A percentile compares a stretch with the other conserved stretches of the same genome.
Evolutionary conservation across 2,113 vertebrate species (phyloP).

Genomic region (Planiliza haematocheilus): DNA sequence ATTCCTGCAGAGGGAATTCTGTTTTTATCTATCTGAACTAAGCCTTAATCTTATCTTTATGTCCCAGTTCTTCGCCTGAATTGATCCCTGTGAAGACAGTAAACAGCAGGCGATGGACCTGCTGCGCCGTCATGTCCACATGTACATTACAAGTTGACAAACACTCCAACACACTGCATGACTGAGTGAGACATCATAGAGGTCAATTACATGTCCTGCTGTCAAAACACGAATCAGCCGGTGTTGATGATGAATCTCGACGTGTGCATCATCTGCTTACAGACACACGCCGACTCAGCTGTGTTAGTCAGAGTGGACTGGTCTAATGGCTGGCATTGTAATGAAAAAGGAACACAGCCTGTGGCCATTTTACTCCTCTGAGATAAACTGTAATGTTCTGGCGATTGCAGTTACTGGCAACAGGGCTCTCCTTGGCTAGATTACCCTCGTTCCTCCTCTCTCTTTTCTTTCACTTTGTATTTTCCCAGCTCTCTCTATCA

Average conservation of each 20-base stretch:
- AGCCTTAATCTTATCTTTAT: not conserved
- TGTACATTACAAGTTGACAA: constrained; percentile 12
- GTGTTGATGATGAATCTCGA: constrained; percentile 61
- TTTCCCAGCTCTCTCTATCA: not conserved
- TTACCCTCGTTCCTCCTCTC: constrained; percentile 37
- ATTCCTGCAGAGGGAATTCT: not conserved
- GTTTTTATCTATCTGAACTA: not conserved
- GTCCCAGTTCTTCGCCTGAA: not conserved
- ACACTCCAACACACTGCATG: constrained; percentile 13
- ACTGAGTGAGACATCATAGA: constrained; percentile 46
- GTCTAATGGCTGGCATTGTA: constrained; percentile 33
- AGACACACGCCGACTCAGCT: constrained; percentile 25
- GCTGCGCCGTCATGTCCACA: not conserved
- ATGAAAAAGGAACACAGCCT: constrained; percentile 66
- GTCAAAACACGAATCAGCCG: constrained; percentile 58
- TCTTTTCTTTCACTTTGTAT: constrained; percentile 8
- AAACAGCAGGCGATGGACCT: constrained; percentile 23
- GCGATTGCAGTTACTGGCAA: constrained; percentile 48
- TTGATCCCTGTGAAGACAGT: not conserved
- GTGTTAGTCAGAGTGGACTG: constrained; percentile 38
- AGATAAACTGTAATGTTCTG: constrained; percentile 58
- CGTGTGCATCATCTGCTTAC: constrained; percentile 57
- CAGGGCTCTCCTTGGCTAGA: constrained; percentile 40
- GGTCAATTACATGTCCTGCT: constrained; percentile 70
- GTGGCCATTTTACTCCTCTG: constrained; percentile 58